phyloP scores from a whole-genome alignment of 2,888 invertebrate species.

The Prostheceraeus crozeri region DNA sequence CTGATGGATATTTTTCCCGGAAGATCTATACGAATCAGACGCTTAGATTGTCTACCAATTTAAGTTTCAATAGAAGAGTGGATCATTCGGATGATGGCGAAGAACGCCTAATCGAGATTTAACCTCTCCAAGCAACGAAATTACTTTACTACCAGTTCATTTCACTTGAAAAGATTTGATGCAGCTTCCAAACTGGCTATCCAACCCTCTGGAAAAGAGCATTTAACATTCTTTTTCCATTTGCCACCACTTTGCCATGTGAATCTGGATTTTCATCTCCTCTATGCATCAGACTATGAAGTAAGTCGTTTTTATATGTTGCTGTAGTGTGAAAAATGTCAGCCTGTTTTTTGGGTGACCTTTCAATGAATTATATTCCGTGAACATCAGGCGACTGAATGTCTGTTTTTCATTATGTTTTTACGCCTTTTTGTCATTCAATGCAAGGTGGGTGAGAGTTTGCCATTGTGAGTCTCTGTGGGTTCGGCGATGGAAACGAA shows the following conservation, averaged over 20 bases:
- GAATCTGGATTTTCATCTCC: slow-evolving; percentile 22
- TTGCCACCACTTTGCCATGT: slow-evolving; percentile 17
- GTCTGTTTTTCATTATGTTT: too few relatives aligned
- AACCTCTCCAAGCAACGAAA: background rate
- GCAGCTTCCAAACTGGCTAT: background rate
- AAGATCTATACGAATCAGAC: slow-evolving; percentile 5
- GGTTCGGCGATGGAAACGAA: too few relatives aligned
- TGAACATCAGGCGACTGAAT: too few relatives aligned
- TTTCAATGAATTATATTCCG: too few relatives aligned
- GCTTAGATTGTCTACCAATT: slow-evolving; percentile 19
- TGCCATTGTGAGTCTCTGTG: too few relatives aligned
- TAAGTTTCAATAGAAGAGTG: slow-evolving; percentile 7
- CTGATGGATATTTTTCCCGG: slow-evolving; percentile 2
- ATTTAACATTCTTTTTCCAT: slow-evolving; percentile 14
- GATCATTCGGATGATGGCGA: background rate
- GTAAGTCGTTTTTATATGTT: too few relatives aligned
- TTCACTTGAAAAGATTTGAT: background rate
- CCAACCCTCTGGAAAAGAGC: slow-evolving; percentile 2
- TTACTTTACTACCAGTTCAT: background rate
- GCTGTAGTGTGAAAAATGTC: too few relatives aligned
- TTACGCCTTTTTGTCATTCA: too few relatives aligned
- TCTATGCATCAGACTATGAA: slow-evolving; percentile 1
- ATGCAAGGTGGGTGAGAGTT: too few relatives aligned
- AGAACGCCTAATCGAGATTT: slow-evolving; percentile 24
- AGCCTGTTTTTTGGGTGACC: too few relatives aligned